Base-by-base conservation (phyloP, 2,888 invertebrate species). In the Tethea ocularis region DNA sequence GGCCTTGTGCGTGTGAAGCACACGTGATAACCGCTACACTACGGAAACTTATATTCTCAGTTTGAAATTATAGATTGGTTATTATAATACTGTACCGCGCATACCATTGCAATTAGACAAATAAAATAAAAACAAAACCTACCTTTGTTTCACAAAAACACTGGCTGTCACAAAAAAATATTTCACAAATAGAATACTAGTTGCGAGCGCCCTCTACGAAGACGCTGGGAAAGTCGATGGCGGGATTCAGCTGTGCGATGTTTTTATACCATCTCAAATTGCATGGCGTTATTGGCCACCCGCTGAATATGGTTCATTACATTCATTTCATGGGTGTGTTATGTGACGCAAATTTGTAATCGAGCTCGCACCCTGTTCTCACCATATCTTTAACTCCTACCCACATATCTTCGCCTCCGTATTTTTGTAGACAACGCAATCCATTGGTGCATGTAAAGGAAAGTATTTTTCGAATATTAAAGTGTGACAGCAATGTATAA, bases 11-110 rank as follows among this genome's bases (percentile, higher is more conserved):
- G 95, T 95, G 95, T 95, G 95, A 95, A 95, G 95, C 95, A 95
- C 95, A 95, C 95, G 95, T 95, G 95, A 95, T 95, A 95, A 95
- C 95, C 95, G 94, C 95, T 95, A 95, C 95, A 95, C 95, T 95
- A 95, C 95, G 94, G 94, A 94, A 95, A 95, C 94, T 72, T 80
- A 41, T 1, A 0, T 0, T 0, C 0, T 0, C 0, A 0, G 0
- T 0, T 0, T n/a, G 57, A 86, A 89, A 86, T 70, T 78, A 59
- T 11, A 4, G 23, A 66, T 0, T 1, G 56, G 54, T 13, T 53
- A 17, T 17, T 52, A 0, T 24, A 7, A 1, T 13, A 7, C 24
- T 52, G 1, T 52, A 23, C 10, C 15, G 7, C 0, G 29, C 29
- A 26, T 2, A 6, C 5, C 3, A 6, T 6, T 26, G 29, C 10